phyloP scores from a whole-genome alignment of 2,888 invertebrate species.

The Drosophila subsilvestris region DNA sequence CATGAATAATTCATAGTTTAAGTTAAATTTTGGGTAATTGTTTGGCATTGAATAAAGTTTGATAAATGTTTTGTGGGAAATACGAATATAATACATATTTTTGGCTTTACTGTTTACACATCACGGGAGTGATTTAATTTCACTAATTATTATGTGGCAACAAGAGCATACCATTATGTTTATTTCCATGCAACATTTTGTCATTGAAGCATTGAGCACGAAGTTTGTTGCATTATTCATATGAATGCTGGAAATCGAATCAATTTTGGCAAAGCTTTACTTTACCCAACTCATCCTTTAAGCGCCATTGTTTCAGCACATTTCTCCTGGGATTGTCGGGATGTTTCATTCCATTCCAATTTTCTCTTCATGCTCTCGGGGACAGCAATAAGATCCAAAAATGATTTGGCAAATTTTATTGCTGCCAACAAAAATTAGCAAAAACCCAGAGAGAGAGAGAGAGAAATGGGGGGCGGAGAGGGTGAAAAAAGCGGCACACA shows the following conservation, averaged over 20 bases:
- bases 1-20: neutral
- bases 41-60: neutral
- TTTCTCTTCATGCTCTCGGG: slow-evolving; percentile 3
- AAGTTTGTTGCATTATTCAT: neutral
- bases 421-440: slow-evolving; percentile 13
- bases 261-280: neutral
- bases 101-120: neutral
- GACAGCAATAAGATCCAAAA: slow-evolving; percentile 28
- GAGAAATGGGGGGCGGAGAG: too few relatives aligned
- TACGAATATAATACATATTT: neutral
- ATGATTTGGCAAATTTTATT: slow-evolving; percentile 37
- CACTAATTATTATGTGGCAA: neutral
- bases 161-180: too few relatives aligned
- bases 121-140: neutral
- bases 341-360: slow-evolving; percentile 4
- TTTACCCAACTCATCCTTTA: neutral
- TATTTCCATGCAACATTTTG: too few relatives aligned
- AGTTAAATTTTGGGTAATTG: neutral
- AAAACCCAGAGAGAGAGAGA: neutral
- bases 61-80: neutral
- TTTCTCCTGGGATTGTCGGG: neutral
- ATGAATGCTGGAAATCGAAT: neutral
- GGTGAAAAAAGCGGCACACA: neutral
- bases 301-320: neutral
- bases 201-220: neutral